Evolutionary conservation across 2,113 vertebrate species (phyloP).

Genomic region (Polypterus bichir): DNA sequence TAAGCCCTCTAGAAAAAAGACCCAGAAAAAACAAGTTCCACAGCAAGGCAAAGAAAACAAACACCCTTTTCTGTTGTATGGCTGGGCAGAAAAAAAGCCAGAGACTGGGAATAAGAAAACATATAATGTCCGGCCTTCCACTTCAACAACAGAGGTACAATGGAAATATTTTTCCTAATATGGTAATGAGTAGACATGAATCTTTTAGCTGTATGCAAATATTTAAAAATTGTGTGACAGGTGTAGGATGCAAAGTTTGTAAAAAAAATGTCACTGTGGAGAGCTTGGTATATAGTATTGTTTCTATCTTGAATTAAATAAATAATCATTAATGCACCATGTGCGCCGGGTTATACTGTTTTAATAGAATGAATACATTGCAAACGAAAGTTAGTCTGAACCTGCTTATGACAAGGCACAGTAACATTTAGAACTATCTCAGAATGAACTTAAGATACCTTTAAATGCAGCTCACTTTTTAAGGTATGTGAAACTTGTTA

Average conservation of each 20-base stretch:
- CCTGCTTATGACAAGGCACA: too few species aligned
- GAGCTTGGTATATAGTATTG: background rate
- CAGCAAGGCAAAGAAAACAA: slow-evolving; percentile 52
- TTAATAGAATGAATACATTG: too few species aligned
- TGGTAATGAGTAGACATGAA: background rate
- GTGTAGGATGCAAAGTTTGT: background rate
- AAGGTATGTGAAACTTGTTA: too few species aligned
- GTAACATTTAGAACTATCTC: too few species aligned
- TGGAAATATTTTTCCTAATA: background rate
- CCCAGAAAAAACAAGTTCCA: slow-evolving; percentile 38
- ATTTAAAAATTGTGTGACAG: background rate
- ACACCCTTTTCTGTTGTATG: slow-evolving; percentile 83
- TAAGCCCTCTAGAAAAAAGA: slow-evolving; percentile 48
- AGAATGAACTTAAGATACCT: too few species aligned
- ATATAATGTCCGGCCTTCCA: slow-evolving; percentile 76
- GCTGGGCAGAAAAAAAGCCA: slow-evolving; percentile 66
- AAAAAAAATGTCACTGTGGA: background rate
- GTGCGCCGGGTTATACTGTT: too few species aligned
- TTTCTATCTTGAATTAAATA: background rate
- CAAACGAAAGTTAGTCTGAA: too few species aligned
- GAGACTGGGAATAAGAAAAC: slow-evolving; percentile 74
- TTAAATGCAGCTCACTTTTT: too few species aligned
- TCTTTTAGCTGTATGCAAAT: background rate
- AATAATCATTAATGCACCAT: background rate
- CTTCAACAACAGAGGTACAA: slow-evolving; percentile 65